Percentiles rank a stretch among this genome's conserved stretches.
These are phyloP conservation scores for Platalea minor DNA, from an alignment of 2,797 vertebrate species.

Conservation along the genomic window DNA sequence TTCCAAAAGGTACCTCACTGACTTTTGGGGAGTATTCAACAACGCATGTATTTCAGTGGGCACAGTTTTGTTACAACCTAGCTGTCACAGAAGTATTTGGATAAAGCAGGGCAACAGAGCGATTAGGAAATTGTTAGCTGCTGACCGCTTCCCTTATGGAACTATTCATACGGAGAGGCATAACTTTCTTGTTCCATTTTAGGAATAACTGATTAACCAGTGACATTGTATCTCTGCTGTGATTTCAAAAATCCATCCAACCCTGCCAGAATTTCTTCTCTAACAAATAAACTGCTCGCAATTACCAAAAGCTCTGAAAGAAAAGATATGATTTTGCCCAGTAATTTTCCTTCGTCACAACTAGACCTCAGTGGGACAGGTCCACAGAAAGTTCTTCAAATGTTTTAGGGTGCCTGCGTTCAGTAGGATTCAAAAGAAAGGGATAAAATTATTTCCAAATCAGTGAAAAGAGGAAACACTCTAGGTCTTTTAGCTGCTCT, in stretches of 20 bases:
- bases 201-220: neutral
- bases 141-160: neutral
- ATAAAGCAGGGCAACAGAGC: neutral
- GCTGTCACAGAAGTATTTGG: neutral
- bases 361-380: neutral
- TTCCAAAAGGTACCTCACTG: neutral
- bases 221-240: neutral
- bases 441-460: neutral
- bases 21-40: neutral
- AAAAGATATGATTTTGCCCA: neutral
- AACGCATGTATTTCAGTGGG: neutral
- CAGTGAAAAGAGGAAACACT: neutral
- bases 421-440: neutral
- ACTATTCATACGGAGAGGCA: neutral
- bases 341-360: neutral
- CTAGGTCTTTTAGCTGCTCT: neutral
- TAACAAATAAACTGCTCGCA: neutral
- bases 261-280: neutral
- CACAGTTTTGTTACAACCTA: neutral
- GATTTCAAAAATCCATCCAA: neutral
- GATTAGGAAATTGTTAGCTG: neutral
- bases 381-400: neutral
- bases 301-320: neutral
- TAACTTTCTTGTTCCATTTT: neutral
- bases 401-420: neutral